Conservation (phyloP, 2,888 invertebrate species). For the Venustoraphidia nigricollis region DNA sequence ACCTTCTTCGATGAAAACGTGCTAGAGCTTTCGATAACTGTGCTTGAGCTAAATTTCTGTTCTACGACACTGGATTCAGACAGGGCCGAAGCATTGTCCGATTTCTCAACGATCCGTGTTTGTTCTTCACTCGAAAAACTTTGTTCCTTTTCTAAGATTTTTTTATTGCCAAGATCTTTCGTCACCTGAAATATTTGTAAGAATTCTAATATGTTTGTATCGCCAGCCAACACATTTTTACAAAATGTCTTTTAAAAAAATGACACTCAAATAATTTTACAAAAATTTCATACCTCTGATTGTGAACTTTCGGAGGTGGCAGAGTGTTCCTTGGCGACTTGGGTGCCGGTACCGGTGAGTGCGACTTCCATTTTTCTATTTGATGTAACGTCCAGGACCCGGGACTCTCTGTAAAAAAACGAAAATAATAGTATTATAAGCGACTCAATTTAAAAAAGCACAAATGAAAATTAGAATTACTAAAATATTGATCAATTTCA, state of each 20-base stretch:
- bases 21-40: constrained; percentile 20
- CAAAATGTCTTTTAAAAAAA: not conserved
- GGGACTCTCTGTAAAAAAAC: constrained; percentile 1
- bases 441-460: not conserved
- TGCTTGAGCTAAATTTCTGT: constrained; percentile 11
- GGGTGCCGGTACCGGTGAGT: constrained; percentile 9
- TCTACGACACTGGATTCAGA: constrained; percentile 13
- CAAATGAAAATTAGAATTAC: no score
- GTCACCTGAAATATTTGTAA: constrained; percentile 19
- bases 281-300: constrained; percentile 3
- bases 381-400: constrained; percentile 11
- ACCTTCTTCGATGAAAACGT: constrained; percentile 23
- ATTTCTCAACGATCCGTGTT: constrained; percentile 24
- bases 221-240: not conserved
- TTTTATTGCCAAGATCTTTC: constrained; percentile 24
- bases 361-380: constrained; percentile 10
- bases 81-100: constrained; percentile 18
- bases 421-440: not conserved
- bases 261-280: not conserved
- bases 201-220: not conserved
- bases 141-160: constrained; percentile 24
- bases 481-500: no score
- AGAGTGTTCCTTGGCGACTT: constrained; percentile 5
- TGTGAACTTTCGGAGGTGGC: constrained; percentile 3
- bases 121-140: constrained; percentile 24